phyloP scores from a whole-genome alignment of 2,888 invertebrate species.

The Synanthedon tipuliformis region DNA sequence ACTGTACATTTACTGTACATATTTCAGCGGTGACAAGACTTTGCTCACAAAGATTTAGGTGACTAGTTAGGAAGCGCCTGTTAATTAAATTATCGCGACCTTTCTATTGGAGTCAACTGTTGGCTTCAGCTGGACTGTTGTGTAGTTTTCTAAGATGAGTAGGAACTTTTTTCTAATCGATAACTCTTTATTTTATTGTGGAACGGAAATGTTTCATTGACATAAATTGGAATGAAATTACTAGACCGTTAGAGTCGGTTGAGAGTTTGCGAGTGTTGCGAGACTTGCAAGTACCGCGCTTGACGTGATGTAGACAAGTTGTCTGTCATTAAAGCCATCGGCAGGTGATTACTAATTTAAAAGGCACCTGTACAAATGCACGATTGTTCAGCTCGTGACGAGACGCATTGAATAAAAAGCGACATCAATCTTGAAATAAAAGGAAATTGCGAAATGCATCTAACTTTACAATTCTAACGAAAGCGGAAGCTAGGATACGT shows the following conservation, averaged over 20 bases:
- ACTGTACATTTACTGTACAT: too few species aligned
- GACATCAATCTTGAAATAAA: constrained; percentile 9
- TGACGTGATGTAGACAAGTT: constrained; percentile 22
- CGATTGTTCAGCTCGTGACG: constrained; percentile 16
- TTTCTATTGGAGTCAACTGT: constrained; percentile 57
- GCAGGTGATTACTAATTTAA: constrained; percentile 29
- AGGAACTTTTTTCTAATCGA: neutral
- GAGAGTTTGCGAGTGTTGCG: constrained; percentile 3
- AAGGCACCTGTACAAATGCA: constrained; percentile 20
- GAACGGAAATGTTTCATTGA: constrained; percentile 22
- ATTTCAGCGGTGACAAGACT: neutral
- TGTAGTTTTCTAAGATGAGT: neutral
- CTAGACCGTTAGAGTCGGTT: constrained; percentile 16
- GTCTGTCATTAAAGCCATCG: constrained; percentile 31
- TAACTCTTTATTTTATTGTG: constrained; percentile 19
- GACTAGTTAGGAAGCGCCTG: constrained; percentile 26
- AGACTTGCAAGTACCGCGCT: constrained; percentile 8
- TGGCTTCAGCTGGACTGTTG: constrained; percentile 3
- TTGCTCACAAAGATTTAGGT: neutral
- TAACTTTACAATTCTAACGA: neutral
- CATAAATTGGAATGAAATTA: constrained; percentile 4
- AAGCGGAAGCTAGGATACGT: neutral
- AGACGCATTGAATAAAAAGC: constrained; percentile 13
- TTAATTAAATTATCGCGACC: constrained; percentile 57
- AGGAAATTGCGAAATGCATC: neutral